phyloP scores from a whole-genome alignment of 1,140 invertebrate species.

The Brachystomella parvula region DNA sequence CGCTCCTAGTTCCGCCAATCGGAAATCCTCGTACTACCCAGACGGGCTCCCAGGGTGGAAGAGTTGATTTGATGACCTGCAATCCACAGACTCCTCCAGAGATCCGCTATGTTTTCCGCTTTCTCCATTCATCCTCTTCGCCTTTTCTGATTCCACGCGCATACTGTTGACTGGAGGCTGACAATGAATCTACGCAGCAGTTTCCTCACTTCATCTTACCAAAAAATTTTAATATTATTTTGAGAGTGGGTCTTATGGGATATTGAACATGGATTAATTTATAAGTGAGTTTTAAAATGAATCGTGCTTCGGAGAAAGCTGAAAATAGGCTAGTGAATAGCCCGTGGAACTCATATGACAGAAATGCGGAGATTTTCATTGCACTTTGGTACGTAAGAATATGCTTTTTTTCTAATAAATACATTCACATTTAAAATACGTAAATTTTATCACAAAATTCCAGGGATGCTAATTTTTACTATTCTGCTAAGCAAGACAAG shows the following conservation, averaged over 20 bases:
- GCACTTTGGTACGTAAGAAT: not conserved
- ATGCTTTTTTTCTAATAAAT: not conserved
- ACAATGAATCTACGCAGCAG: not conserved
- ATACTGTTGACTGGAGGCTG: not conserved
- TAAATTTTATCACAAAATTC: not conserved
- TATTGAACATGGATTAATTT: not conserved
- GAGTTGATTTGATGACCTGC: not conserved
- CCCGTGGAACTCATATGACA: not conserved
- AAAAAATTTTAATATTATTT: no score
- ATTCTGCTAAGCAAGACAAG: not conserved
- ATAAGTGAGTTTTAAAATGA: not conserved
- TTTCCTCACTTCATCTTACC: not conserved
- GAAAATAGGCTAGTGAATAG: not conserved
- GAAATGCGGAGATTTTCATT: not conserved
- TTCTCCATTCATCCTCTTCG: not conserved
- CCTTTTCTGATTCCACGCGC: not conserved
- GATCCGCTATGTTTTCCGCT: not conserved
- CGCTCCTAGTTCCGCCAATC: no score
- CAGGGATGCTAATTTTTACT: constrained; percentile 1
- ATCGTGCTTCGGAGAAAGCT: not conserved
- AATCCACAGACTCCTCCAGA: not conserved
- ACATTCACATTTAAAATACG: not conserved
- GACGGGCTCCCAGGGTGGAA: not conserved
- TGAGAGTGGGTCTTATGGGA: not conserved
- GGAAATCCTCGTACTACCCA: not conserved